A percentile compares a stretch with the other conserved stretches of the same genome.
These are phyloP conservation scores for Calephelis virginiensis DNA, from an alignment of 1,140 invertebrate species.

Conservation along the genomic window DNA sequence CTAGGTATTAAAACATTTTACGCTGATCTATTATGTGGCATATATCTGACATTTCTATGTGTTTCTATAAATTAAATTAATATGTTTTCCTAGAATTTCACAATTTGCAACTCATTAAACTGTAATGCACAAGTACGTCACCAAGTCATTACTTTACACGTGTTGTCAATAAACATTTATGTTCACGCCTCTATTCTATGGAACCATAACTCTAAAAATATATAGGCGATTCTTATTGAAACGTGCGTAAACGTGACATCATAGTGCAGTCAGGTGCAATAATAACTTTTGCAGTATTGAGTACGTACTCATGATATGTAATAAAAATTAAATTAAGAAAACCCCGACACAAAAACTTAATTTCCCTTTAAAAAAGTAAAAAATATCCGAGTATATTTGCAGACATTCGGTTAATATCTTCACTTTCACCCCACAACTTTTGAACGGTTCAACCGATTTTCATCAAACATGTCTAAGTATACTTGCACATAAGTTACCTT, in stretches of 20 bases:
- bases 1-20: too few relatives aligned
- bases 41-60: conserved; percentile 5
- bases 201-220: conserved; percentile 60
- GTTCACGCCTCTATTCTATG: conserved; percentile 58
- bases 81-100: conserved; percentile 18
- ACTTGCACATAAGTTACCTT: too few relatives aligned
- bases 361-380: too few relatives aligned
- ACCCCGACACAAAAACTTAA: too few relatives aligned
- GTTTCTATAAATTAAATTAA: conserved; percentile 7
- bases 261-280: conserved; percentile 22
- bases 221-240: conserved; percentile 56
- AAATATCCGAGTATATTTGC: too few relatives aligned
- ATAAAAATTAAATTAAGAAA: too few relatives aligned
- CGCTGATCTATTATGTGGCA: conserved; percentile 1
- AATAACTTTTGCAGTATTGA: background rate
- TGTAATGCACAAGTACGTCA: background rate
- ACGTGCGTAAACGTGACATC: conserved; percentile 56
- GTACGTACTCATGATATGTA: too few relatives aligned
- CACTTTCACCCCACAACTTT: too few relatives aligned
- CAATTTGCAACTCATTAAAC: conserved; percentile 14
- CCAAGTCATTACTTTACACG: conserved; percentile 53
- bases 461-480: too few relatives aligned
- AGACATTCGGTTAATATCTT: too few relatives aligned
- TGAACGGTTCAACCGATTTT: too few relatives aligned
- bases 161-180: conserved; percentile 70